A percentile compares a stretch with the other conserved stretches of the same genome.
Evolutionary conservation across 2,113 vertebrate species (phyloP).

Genomic region (Pleuronectes platessa): DNA sequence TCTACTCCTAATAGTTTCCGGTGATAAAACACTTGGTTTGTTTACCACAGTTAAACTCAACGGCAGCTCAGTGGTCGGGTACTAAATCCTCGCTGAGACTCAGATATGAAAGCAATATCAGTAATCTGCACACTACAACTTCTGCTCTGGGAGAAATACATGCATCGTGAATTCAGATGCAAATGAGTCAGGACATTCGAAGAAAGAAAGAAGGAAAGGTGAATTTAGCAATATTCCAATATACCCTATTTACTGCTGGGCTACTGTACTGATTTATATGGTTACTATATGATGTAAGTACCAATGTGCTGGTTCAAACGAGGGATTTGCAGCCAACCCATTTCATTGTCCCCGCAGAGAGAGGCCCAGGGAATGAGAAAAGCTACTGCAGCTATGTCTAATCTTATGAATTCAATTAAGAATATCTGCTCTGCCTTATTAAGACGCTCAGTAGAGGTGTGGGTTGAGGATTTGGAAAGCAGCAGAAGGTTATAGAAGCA

Average conservation of each 20-base stretch:
- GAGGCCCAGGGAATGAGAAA: constrained; percentile 26
- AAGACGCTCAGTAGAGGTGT: constrained; percentile 42
- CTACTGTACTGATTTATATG: constrained; percentile 2
- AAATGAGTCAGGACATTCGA: constrained; percentile 11
- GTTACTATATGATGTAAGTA: constrained; percentile 21
- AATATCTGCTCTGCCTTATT: constrained; percentile 43
- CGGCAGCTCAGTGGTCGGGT: constrained; percentile 14
- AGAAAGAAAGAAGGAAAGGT: constrained; percentile 12
- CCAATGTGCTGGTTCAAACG: constrained; percentile 30
- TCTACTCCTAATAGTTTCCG: constrained; percentile 23
- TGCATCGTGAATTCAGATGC: constrained; percentile 23
- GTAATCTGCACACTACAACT: constrained; percentile 25
- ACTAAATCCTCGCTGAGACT: constrained; percentile 15
- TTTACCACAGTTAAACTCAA: constrained; percentile 40
- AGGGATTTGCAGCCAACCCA: constrained; percentile 31
- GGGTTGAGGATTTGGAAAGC: constrained; percentile 33
- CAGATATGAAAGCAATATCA: constrained; percentile 25
- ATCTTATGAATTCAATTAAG: constrained; percentile 66
- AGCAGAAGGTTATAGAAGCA: constrained; percentile 33
- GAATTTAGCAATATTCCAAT: constrained; percentile 1
- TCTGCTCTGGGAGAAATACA: constrained; percentile 22
- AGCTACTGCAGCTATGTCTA: constrained; percentile 38
- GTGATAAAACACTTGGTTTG: constrained; percentile 40
- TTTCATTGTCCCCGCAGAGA: constrained; percentile 27
- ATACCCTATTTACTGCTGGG: too few species aligned